Evolutionary conservation across 2,113 vertebrate genomes (phyloP), one percentile per base, ranked within the genome.

Genomic region (Seriola quinqueradiata): DNA sequence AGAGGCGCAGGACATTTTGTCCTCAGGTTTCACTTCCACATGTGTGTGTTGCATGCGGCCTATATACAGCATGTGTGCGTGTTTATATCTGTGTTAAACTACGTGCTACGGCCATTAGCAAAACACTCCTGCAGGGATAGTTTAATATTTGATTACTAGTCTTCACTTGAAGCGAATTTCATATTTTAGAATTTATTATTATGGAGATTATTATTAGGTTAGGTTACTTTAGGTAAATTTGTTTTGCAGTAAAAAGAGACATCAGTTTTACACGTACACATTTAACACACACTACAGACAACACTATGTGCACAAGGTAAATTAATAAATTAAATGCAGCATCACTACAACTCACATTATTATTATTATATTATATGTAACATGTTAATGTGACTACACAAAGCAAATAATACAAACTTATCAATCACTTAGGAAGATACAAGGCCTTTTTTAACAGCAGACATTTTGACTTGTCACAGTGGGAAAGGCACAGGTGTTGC

Each of bases 1-100:
- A 69, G 66, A 71, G 61, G 16, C 25, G 21, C 72, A 64, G 87
- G 85, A 92, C 89, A 86, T 80, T 89, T 60, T 86, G 84, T 93
- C 85, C 86, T 86, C 52, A 3, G 44, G 44, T 65, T 84, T 52
- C 80, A 85, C 80, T 40, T 10, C 42, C 81, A 2, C 3, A 0
- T 76, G 19, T 55, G 8, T 75, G 46, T 76, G 61, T 69, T 34
- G 23, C 36, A 10, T 70, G 66, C 25, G 59, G 14, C 21, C 19
- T 66, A 4, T 66, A 10, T 2, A 21, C 36, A 8, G 11, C 40
- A 7, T 17, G 9, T 60, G 28, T 54, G 13, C 64, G 58, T 64
- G 23, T 84, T 32, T 59, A 8, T 42, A 6, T 75, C 34, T 68
- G 5, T 64, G 14, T 57, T 48, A 12, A 57, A 36, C n/a, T 54